Evolutionary conservation across 2,888 invertebrate genomes (phyloP).

Genomic region (Drosophila testacea): DNA sequence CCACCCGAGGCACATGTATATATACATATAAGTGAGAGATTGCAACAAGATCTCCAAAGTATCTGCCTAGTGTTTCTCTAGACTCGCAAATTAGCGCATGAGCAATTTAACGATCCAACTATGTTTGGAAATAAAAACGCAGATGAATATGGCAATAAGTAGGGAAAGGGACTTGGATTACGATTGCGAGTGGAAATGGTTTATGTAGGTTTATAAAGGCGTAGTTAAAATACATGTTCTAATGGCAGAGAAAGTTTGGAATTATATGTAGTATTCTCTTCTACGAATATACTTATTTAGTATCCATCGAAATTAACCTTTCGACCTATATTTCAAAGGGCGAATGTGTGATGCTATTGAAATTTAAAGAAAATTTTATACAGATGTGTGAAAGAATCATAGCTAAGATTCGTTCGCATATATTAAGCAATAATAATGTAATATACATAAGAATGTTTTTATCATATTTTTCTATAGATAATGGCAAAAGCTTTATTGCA

Average conservation of each 20-base stretch:
- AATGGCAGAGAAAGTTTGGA: constrained; percentile 7
- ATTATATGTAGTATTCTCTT: neutral
- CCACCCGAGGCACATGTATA: neutral
- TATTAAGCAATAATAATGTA: no score
- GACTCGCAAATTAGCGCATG: constrained; percentile 60
- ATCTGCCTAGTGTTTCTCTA: constrained; percentile 52
- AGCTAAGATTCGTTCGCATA: no score
- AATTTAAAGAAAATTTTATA: neutral
- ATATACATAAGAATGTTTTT: neutral
- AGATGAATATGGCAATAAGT: constrained; percentile 21
- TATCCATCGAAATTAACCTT: neutral
- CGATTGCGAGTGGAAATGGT: constrained; percentile 4
- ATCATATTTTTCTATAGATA: no score
- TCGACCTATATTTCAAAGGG: neutral
- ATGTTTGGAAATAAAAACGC: constrained; percentile 39
- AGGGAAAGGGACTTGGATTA: constrained; percentile 5
- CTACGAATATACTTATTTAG: neutral
- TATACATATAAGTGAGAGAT: constrained; percentile 34
- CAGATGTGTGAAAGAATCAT: neutral
- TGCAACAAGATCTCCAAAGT: constrained; percentile 3
- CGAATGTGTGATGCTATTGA: no score
- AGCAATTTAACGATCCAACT: constrained; percentile 50
- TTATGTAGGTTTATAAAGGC: neutral
- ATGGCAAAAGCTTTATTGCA: no score
- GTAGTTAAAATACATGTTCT: no score